These are phyloP conservation scores for Gonocerus acuteangulatus DNA, from an alignment of 2,888 invertebrate species.

Conservation along the genomic window DNA sequence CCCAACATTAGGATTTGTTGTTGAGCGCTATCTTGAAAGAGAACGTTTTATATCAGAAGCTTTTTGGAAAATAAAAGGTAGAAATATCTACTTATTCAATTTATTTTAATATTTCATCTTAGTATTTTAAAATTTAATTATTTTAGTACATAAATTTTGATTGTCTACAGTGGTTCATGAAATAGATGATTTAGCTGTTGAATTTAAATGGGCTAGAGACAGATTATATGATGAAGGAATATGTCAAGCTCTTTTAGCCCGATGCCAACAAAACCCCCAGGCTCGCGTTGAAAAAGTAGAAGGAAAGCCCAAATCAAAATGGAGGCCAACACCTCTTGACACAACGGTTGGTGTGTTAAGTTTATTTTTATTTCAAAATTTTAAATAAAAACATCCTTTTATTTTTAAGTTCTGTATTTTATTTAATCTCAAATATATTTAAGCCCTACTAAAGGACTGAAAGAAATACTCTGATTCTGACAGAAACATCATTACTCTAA, in stretches of 20 bases:
- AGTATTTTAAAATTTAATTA: background rate
- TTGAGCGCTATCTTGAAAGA: constrained; percentile 87
- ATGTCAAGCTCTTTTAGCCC: constrained; percentile 70
- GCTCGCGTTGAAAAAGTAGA: constrained; percentile 69
- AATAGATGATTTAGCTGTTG: constrained; percentile 66
- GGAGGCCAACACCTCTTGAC: constrained; percentile 91
- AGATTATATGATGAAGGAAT: constrained; percentile 79
- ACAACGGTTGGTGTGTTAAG: constrained; percentile 65
- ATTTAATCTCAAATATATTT: no score
- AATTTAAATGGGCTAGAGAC: constrained; percentile 80
- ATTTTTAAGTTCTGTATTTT: background rate
- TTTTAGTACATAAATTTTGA: background rate
- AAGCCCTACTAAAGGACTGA: no score
- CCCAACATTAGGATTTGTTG: constrained; percentile 99
- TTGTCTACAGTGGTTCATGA: constrained; percentile 63
- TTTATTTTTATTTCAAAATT: no score
- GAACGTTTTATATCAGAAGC: constrained; percentile 84
- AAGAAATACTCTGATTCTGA: no score
- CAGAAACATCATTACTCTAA: no score
- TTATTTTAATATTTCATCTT: background rate
- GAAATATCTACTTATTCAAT: background rate
- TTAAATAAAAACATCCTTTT: no score
- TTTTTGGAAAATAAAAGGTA: constrained; percentile 92
- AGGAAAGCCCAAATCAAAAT: constrained; percentile 87
- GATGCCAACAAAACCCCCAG: constrained; percentile 65